Evolutionary conservation across 2,113 vertebrate species (phyloP), one percentile per base, ranked within the genome.

Genomic region (Syngnathus scovelli): DNA sequence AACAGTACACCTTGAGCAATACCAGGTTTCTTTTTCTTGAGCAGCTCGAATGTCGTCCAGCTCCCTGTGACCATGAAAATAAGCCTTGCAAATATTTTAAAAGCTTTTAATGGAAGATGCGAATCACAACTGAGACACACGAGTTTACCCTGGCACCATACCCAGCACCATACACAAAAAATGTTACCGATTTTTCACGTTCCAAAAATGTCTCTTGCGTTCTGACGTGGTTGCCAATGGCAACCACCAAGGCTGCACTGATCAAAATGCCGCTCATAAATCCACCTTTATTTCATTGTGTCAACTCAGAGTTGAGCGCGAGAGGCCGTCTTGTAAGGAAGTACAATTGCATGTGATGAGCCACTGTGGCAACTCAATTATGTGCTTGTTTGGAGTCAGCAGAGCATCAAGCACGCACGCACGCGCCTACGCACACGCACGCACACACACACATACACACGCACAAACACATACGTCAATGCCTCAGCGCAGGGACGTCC

Each of bases 241-340:
- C 73, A 77, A 78, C 60, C 8, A 48, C 73, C 48, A 66, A 75
- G 63, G 74, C 77, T 12, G 43, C 62, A 55, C 52, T 65, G 69
- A 84, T 82, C 83, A 79, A 72, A 81, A 70, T 49, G 64, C 61
- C 55, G 78, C 60, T 76, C 66, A 11, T 65, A 75, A 74, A 55
- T 70, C 63, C 58, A 68, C 8, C 66, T 71, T 61, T 62, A 52
- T 69, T 41, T 61, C 66, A 15, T 33, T 11, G 58, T 16, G 36
- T 67, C 23, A 69, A 61, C 36, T 67, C 46, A 15, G 51, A n/a
- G 4, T 64, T 54, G 36, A 44, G 33, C 5, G 16, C 6, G 15
- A 69, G 15, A 4, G 23, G 43, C 33, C 23, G 61, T 23, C 39
- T 41, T 44, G 39, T 44, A 8, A 58, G 39, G 39, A 16, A 23